phyloP scores from a whole-genome alignment of 2,113 vertebrate species.

The Petrocephalus zakoni region DNA sequence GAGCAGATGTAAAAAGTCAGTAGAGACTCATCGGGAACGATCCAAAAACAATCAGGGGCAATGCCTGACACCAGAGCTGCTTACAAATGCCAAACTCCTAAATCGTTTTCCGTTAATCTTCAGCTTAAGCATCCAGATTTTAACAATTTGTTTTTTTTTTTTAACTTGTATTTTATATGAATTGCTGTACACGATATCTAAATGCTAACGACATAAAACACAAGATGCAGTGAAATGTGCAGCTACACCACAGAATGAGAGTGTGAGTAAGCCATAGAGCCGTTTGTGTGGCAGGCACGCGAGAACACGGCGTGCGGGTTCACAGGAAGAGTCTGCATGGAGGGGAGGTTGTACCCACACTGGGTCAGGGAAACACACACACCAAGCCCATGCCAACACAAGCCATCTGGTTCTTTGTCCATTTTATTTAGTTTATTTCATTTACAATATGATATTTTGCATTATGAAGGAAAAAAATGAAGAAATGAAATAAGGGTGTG shows the following conservation, averaged over 20 bases:
- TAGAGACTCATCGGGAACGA: background rate
- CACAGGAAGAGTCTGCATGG: background rate
- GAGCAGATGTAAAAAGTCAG: background rate
- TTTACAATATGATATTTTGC: conserved; percentile 51
- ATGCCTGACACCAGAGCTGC: background rate
- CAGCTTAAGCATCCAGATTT: background rate
- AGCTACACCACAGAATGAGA: background rate
- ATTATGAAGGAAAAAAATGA: conserved; percentile 52
- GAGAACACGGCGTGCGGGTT: background rate
- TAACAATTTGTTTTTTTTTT: background rate
- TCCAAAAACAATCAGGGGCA: background rate
- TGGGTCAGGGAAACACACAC: background rate
- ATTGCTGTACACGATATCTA: background rate
- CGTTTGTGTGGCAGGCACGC: background rate
- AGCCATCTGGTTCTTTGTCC: conserved; percentile 31
- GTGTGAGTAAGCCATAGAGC: background rate
- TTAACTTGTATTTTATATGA: background rate
- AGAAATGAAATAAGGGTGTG: conserved; percentile 43
- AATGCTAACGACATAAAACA: background rate
- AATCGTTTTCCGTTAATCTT: background rate
- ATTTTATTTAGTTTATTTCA: conserved; percentile 49
- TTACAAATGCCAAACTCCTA: background rate
- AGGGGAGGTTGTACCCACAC: background rate
- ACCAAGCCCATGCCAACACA: background rate
- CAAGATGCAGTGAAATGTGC: background rate